Evolutionary conservation across 2,113 vertebrate genomes (phyloP).

Genomic region (Solea solea): DNA sequence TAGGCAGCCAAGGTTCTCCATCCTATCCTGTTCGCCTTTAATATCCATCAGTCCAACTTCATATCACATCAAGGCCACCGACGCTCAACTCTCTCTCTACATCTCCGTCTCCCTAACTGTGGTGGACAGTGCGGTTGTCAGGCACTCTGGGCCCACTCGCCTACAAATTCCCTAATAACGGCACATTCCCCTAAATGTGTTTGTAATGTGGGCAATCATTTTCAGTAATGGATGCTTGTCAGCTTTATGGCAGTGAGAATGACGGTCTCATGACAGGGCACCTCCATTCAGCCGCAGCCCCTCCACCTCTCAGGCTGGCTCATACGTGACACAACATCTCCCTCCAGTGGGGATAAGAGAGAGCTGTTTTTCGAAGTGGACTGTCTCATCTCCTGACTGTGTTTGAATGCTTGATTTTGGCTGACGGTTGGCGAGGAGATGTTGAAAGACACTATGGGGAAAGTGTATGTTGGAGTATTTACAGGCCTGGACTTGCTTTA

Average conservation of each 20-base stretch:
- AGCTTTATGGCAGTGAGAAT: slow-evolving; percentile 84
- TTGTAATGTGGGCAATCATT: slow-evolving; percentile 88
- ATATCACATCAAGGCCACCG: slow-evolving; percentile 71
- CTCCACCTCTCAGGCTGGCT: slow-evolving; percentile 15
- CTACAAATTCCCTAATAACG: slow-evolving; percentile 87
- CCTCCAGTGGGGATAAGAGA: slow-evolving; percentile 69
- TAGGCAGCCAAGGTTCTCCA: slow-evolving; percentile 62
- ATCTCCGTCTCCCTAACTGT: slow-evolving; percentile 74
- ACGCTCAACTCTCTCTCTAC: slow-evolving; percentile 67
- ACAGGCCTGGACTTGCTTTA: not conserved
- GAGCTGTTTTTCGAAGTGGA: not conserved
- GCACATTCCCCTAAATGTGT: slow-evolving; percentile 87
- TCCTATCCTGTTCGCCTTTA: slow-evolving; percentile 67
- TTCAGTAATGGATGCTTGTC: slow-evolving; percentile 88
- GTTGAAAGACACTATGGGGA: not conserved
- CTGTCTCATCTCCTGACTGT: not conserved
- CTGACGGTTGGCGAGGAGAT: not conserved
- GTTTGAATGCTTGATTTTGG: not conserved
- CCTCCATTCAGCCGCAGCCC: slow-evolving; percentile 66
- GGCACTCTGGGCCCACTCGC: slow-evolving; percentile 77
- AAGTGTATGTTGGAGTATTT: not conserved
- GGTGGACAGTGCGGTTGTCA: slow-evolving; percentile 76
- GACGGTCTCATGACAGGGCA: slow-evolving; percentile 81
- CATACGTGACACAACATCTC: slow-evolving; percentile 69
- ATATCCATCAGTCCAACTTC: slow-evolving; percentile 73